Conservation (phyloP, 1,140 invertebrate genomes). For the Diplogasteroides magnus region DNA sequence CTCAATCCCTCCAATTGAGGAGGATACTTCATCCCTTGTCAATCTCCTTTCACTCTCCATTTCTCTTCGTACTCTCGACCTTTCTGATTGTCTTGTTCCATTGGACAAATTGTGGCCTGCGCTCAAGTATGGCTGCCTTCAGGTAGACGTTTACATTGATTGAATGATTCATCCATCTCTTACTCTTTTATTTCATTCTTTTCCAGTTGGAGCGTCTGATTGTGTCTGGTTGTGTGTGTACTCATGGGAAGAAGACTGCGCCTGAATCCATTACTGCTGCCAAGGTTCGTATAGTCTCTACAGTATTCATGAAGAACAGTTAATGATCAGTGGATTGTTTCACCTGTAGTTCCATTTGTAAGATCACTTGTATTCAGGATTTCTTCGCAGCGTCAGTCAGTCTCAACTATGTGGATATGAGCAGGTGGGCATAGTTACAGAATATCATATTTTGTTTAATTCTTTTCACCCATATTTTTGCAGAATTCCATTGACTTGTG, state of each 20-base stretch:
- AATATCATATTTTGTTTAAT: slow-evolving; percentile 20
- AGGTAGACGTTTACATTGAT: too few relatives aligned
- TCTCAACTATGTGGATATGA: slow-evolving; percentile 20
- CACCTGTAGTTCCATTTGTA: too few relatives aligned
- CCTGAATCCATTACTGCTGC: slow-evolving; percentile 20
- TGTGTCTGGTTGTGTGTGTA: slow-evolving; percentile 24
- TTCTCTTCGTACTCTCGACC: slow-evolving; percentile 40
- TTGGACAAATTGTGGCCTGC: slow-evolving; percentile 49
- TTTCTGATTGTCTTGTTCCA: slow-evolving; percentile 40
- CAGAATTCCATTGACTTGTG: slow-evolving; percentile 24
- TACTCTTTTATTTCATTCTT: too few relatives aligned
- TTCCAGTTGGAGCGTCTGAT: slow-evolving; percentile 33
- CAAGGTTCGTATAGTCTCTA: too few relatives aligned
- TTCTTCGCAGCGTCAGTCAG: slow-evolving; percentile 42
- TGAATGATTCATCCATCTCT: too few relatives aligned
- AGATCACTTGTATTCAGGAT: too few relatives aligned
- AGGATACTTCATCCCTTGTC: slow-evolving; percentile 22
- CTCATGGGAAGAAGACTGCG: slow-evolving; percentile 37
- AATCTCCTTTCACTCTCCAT: slow-evolving; percentile 50
- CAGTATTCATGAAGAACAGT: too few relatives aligned
- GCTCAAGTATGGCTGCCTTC: slow-evolving; percentile 52
- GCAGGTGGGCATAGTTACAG: background rate
- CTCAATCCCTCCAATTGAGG: background rate
- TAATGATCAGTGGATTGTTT: too few relatives aligned
- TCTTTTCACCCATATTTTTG: slow-evolving; percentile 6